phyloP scores from a whole-genome alignment of 2,888 invertebrate species.

The Calliopum simillimum region DNA sequence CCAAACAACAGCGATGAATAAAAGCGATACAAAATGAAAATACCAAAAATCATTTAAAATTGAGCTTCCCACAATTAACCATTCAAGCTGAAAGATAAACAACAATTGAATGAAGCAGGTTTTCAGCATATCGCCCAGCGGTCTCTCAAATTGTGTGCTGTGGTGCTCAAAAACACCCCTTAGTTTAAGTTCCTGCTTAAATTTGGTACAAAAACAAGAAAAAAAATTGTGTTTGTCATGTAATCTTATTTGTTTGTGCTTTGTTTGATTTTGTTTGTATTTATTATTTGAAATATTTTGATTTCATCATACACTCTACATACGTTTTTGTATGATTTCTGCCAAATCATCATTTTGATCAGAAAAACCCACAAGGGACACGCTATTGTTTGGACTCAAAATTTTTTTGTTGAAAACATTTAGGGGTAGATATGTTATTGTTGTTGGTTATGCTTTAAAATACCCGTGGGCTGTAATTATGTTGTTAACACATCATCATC shows the following conservation, averaged over 20 bases:
- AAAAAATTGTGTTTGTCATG: slow-evolving; percentile 39
- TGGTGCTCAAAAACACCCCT: no score
- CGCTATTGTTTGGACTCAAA: background rate
- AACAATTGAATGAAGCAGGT: slow-evolving; percentile 46
- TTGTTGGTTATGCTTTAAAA: slow-evolving; percentile 48
- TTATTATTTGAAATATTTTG: slow-evolving; percentile 18
- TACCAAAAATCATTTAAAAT: slow-evolving; percentile 20
- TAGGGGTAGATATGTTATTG: slow-evolving; percentile 6
- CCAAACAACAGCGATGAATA: background rate
- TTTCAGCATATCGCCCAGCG: slow-evolving; percentile 3
- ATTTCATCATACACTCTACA: background rate
- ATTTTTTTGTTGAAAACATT: background rate
- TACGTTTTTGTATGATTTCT: background rate
- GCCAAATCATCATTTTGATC: slow-evolving; percentile 3
- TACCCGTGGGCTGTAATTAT: slow-evolving; percentile 62
- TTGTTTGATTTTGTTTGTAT: slow-evolving; percentile 3
- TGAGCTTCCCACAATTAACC: slow-evolving; percentile 47
- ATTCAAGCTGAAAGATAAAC: slow-evolving; percentile 49
- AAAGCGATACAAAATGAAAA: background rate
- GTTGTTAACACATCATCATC: slow-evolving; percentile 64
- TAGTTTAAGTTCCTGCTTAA: no score
- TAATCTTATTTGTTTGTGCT: slow-evolving; percentile 49
- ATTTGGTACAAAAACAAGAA: no score
- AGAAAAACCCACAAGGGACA: background rate
- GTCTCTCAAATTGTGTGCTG: no score